Conservation (phyloP, 2,113 vertebrate species). For the Rhodinocichla rosea region DNA sequence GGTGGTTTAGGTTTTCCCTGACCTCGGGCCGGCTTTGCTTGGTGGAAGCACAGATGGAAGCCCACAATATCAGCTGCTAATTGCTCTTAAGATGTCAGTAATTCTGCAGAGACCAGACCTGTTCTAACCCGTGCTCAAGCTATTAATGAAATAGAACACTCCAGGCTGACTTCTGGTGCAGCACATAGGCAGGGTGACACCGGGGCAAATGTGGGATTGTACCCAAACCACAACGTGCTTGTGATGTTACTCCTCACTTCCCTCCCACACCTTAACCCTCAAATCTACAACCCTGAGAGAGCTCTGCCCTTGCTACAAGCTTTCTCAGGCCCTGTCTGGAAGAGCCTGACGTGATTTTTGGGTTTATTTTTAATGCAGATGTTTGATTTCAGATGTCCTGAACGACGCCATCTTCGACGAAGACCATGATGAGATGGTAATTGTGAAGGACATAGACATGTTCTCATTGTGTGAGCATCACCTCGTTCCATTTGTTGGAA, state of each 20-base stretch:
- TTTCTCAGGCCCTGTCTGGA: neutral
- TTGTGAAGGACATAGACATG: constrained; percentile 99
- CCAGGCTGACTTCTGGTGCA: neutral
- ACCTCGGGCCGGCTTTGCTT: neutral
- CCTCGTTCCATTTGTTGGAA: constrained; percentile 94
- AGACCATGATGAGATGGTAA: constrained; percentile 99
- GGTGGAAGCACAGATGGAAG: neutral
- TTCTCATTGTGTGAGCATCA: constrained; percentile 99
- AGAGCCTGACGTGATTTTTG: neutral
- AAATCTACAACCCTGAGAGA: neutral
- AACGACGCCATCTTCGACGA: constrained; percentile 98
- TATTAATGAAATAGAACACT: neutral
- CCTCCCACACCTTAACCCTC: neutral
- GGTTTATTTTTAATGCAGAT: neutral
- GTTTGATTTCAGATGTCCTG: constrained; percentile 84
- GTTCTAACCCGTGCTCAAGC: neutral
- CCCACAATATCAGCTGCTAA: neutral
- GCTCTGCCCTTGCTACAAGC: neutral
- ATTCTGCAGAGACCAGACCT: neutral
- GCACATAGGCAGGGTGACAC: neutral
- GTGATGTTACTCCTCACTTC: neutral
- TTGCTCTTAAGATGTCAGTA: neutral
- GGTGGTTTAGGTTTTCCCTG: neutral
- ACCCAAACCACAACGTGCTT: rapidly evolving
- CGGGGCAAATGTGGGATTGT: rapidly evolving